Evolutionary conservation across 2,888 invertebrate species (phyloP), one percentile per base, ranked within the genome.

Genomic region (Ophioninae sp.): DNA sequence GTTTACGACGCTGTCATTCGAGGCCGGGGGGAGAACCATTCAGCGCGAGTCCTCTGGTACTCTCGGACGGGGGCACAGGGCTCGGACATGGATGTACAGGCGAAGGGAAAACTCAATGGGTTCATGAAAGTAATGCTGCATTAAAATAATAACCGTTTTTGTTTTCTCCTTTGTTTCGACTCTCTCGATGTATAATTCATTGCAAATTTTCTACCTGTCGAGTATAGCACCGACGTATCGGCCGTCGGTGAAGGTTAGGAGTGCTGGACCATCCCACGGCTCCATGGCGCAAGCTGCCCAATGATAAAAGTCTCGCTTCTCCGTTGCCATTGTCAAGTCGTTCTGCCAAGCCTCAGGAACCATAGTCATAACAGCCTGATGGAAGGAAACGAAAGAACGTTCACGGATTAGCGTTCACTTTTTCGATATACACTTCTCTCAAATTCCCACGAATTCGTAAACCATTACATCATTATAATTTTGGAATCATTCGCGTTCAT

Each of bases 221-320:
- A 97, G 93, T 84, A 96, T 96, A 58, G 97, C 97, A 81, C 97
- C 99, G 90, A 99, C 97, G 91, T 98, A 99, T 44, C 99, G 96
- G 44, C 99, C 99, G 93, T 99, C 99, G 69, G 99, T 98, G 93
- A 99, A 99, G 0, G 99, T 98, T 79, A 99, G 95, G 84, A 99
- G 94, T 0, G 99, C 99, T 1, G 98, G 97, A 41, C 99, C 99
- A 93, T 99, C 99, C 99, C 99, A 99, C 0, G 99, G 99, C 93
- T 99, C 99, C 99, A 99, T 99, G 22, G 96, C 97, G 91, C 97
- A 99, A 0, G 98, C 97, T 17, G 98, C 97, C 99, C 99, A 99
- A 87, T 98, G 97, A 93, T 99, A 99, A 93, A 98, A 99, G 91
- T 98, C 97, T 73, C 97, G 95, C 93, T 99, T 99, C 91, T 98